Percentiles rank a stretch among this genome's conserved stretches.
Conservation (phyloP, 2,888 invertebrate genomes). For the Drosophila infuscata region DNA sequence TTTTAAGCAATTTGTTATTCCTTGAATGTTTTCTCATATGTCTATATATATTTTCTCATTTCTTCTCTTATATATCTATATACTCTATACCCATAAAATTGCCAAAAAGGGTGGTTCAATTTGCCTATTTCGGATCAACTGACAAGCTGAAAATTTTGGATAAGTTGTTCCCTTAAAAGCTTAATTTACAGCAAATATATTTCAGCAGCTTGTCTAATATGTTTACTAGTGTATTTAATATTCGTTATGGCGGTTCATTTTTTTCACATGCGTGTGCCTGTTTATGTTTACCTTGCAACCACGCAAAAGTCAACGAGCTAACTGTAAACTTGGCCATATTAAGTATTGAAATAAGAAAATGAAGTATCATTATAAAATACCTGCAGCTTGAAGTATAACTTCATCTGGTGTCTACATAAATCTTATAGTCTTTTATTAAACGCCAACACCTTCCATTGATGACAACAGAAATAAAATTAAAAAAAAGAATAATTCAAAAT, state of each 20-base stretch:
- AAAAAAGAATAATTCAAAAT: neutral
- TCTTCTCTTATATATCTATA: neutral
- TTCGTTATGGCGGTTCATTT: neutral
- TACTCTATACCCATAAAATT: neutral
- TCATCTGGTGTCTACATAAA: neutral
- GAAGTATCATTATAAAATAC: constrained; percentile 3
- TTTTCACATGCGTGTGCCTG: neutral
- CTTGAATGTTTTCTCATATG: neutral
- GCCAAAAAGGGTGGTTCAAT: neutral
- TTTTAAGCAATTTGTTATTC: neutral
- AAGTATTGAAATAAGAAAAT: constrained; percentile 9
- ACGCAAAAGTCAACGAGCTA: constrained; percentile 5
- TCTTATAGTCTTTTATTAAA: too few relatives aligned
- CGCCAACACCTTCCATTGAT: neutral
- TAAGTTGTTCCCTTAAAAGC: neutral
- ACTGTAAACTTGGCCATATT: neutral
- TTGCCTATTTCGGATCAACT: neutral
- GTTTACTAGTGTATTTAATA: neutral
- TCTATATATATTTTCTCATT: neutral
- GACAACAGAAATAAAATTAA: neutral
- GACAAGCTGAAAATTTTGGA: neutral
- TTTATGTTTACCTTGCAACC: constrained; percentile 5
- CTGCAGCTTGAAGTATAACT: neutral
- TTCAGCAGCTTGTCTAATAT: neutral
- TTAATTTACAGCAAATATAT: neutral